Evolutionary conservation across 2,113 vertebrate species (phyloP).

Genomic region (Propithecus coquereli): DNA sequence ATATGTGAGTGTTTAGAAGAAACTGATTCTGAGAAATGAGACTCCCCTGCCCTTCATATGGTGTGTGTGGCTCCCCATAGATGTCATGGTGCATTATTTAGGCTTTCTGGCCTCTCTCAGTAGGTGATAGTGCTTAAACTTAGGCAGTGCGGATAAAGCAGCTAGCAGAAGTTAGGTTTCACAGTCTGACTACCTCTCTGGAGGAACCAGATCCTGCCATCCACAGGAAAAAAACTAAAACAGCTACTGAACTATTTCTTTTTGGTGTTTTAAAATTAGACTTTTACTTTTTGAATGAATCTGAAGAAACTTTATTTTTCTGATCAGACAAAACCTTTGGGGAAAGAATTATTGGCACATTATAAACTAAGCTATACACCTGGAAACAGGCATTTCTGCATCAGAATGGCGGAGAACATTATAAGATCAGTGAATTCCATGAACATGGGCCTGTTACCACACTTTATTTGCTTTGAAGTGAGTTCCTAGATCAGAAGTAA

Average conservation of each 20-base stretch:
- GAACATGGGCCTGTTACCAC: not conserved
- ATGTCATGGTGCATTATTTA: slow-evolving; percentile 65
- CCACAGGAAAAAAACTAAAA: not conserved
- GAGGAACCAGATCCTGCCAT: not conserved
- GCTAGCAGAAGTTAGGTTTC: slow-evolving; percentile 44
- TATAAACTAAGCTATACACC: not conserved
- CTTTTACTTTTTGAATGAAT: not conserved
- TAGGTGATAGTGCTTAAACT: slow-evolving; percentile 15
- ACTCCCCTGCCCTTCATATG: slow-evolving; percentile 29
- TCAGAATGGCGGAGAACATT: not conserved
- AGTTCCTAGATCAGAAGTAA: not conserved
- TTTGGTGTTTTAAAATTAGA: slow-evolving; percentile 25
- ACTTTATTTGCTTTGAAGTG: not conserved
- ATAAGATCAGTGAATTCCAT: not conserved
- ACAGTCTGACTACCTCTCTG: slow-evolving; percentile 23
- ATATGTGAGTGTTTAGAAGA: slow-evolving; percentile 50
- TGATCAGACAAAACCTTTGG: not conserved
- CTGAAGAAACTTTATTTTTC: slow-evolving; percentile 13
- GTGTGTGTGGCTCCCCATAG: slow-evolving; percentile 37
- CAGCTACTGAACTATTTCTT: slow-evolving; percentile 20
- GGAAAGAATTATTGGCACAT: not conserved
- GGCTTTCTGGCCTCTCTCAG: slow-evolving; percentile 46
- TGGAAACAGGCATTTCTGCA: not conserved
- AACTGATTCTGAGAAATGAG: slow-evolving; percentile 59
- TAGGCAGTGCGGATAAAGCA: slow-evolving; percentile 11